These are phyloP conservation scores for Limanda limanda DNA, from an alignment of 2,113 vertebrate species.

Conservation along the genomic window DNA sequence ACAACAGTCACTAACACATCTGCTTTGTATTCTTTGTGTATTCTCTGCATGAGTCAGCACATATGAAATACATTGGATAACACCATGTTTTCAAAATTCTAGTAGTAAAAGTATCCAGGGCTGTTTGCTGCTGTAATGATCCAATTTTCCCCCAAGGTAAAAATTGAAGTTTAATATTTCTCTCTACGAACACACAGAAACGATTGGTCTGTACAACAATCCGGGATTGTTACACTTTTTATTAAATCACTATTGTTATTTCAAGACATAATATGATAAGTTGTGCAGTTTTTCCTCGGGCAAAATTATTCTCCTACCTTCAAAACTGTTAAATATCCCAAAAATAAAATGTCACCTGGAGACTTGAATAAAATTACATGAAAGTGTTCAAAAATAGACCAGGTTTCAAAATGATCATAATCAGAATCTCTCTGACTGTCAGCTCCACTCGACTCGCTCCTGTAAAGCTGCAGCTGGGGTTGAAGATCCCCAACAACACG, in stretches of 20 bases:
- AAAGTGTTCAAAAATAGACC: slow-evolving; percentile 55
- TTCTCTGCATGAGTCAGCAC: slow-evolving; percentile 13
- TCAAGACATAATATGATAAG: neutral
- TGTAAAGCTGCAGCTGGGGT: slow-evolving; percentile 52
- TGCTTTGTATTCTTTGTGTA: neutral
- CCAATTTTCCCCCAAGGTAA: neutral
- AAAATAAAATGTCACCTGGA: slow-evolving; percentile 34
- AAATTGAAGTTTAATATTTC: neutral
- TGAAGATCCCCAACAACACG: slow-evolving; percentile 37
- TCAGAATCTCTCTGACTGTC: slow-evolving; percentile 58
- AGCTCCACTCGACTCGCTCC: slow-evolving; percentile 52
- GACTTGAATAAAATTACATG: slow-evolving; percentile 42
- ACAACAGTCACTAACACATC: neutral
- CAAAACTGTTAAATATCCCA: slow-evolving; percentile 19
- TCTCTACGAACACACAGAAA: neutral
- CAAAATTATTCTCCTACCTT: slow-evolving; percentile 10
- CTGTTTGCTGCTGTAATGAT: neutral
- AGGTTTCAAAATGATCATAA: slow-evolving; percentile 50
- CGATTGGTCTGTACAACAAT: neutral
- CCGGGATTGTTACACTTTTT: slow-evolving; percentile 3
- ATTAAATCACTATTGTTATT: neutral
- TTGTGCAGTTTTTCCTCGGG: slow-evolving; percentile 6
- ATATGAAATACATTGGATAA: neutral
- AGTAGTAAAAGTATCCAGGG: neutral
- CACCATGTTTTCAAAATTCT: neutral